Evolutionary conservation across 2,888 invertebrate species (phyloP).

Genomic region (Scelioninae gen. 2): DNA sequence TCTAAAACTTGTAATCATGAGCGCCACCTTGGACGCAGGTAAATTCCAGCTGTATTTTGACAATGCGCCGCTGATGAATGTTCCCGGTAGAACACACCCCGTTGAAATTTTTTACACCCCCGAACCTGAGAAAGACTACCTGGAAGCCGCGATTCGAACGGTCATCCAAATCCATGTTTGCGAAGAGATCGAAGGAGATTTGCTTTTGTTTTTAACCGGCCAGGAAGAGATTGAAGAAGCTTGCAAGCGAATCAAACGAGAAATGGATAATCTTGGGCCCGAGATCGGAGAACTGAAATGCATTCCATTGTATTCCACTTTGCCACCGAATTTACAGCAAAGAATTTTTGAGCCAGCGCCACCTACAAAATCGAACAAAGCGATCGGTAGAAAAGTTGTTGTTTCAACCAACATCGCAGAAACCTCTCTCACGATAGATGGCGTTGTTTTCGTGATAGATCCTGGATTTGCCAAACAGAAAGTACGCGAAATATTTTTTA

Average conservation of each 20-base stretch:
- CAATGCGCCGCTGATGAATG: slow-evolving; percentile 98
- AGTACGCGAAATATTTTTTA: no score
- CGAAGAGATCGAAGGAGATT: slow-evolving; percentile 93
- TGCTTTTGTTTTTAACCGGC: slow-evolving; percentile 92
- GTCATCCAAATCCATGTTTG: slow-evolving; percentile 98
- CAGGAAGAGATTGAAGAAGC: slow-evolving; percentile 99
- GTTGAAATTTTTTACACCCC: slow-evolving; percentile 99
- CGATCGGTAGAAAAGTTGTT: slow-evolving; percentile 93
- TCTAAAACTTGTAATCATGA: slow-evolving; percentile 98
- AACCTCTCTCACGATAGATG: slow-evolving; percentile 98
- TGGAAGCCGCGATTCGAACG: slow-evolving; percentile 98
- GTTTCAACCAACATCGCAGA: slow-evolving; percentile 99
- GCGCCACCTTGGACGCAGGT: slow-evolving; percentile 98
- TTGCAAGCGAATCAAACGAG: slow-evolving; percentile 96
- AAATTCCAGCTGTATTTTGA: slow-evolving; percentile 99
- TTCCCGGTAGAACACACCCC: slow-evolving; percentile 96
- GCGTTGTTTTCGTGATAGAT: slow-evolving; percentile 99
- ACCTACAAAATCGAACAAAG: slow-evolving; percentile 91
- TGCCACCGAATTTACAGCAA: slow-evolving; percentile 97
- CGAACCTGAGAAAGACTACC: slow-evolving; percentile 97
- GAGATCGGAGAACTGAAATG: slow-evolving; percentile 98
- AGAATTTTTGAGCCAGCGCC: slow-evolving; percentile 98
- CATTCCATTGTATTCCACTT: slow-evolving; percentile 98
- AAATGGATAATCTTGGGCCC: slow-evolving; percentile 96
- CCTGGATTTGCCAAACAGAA: slow-evolving; percentile 99